A percentile compares a stretch with the other conserved stretches of the same genome.
phyloP scores from a whole-genome alignment of 2,113 vertebrate species.

The Hylia prasina region DNA sequence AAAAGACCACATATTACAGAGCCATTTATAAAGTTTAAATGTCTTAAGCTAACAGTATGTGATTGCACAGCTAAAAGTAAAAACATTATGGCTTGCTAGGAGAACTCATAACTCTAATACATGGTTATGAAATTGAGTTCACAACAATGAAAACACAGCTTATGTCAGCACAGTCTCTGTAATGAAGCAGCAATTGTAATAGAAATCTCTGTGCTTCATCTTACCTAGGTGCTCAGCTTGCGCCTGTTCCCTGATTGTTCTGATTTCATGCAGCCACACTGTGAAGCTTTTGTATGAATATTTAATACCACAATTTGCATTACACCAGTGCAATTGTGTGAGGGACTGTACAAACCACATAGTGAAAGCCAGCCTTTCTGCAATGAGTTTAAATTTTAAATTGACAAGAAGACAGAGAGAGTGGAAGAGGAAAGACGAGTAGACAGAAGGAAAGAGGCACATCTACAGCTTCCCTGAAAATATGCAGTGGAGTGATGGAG shows the following conservation, averaged over 20 bases:
- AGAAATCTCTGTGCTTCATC: conserved; percentile 59
- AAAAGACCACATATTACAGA: conserved; percentile 41
- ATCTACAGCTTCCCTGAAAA: not conserved
- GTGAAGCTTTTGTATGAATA: conserved; percentile 55
- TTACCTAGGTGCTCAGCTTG: conserved; percentile 27
- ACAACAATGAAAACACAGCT: conserved; percentile 47
- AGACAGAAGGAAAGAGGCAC: not conserved
- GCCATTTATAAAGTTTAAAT: conserved; percentile 50
- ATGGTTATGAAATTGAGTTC: conserved; percentile 57
- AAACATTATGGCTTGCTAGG: conserved; percentile 54
- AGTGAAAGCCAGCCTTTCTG: not conserved
- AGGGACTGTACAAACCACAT: not conserved
- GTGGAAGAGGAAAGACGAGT: not conserved
- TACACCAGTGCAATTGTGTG: not conserved
- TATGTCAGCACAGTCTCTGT: conserved; percentile 66
- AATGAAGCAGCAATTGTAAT: conserved; percentile 60
- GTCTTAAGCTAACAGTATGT: conserved; percentile 56
- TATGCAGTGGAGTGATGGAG: not conserved
- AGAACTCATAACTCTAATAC: conserved; percentile 51
- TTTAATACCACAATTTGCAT: conserved; percentile 52
- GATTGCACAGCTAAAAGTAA: conserved; percentile 57
- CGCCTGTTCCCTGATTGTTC: conserved; percentile 35
- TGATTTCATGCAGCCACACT: conserved; percentile 54
- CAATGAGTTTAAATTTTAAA: conserved; percentile 2
- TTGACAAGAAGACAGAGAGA: not conserved